Percentiles rank a stretch among this genome's conserved stretches.
phyloP scores from a whole-genome alignment of 2,888 invertebrate species.

The Chloromyia formosa region DNA sequence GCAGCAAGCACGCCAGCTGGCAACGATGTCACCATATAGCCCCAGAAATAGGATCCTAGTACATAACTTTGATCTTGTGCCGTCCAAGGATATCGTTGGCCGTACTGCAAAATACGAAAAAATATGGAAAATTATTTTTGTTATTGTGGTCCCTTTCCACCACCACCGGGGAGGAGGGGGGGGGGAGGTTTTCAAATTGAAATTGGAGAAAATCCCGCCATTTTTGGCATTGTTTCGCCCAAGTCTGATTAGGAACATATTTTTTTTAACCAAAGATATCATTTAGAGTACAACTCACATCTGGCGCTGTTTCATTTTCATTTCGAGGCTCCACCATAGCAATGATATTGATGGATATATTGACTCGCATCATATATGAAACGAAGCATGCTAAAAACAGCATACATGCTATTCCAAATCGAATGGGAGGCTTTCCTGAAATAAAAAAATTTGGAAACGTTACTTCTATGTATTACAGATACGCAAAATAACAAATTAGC shows the following conservation, averaged over 20 bases:
- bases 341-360: slow-evolving; percentile 78
- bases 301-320: slow-evolving; percentile 57
- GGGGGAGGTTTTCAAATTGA: too few relatives aligned
- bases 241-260: neutral
- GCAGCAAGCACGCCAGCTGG: slow-evolving; percentile 75
- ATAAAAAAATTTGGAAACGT: too few relatives aligned
- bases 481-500: too few relatives aligned
- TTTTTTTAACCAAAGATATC: neutral
- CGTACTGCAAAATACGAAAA: slow-evolving; percentile 61
- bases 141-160: too few relatives aligned
- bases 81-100: slow-evolving; percentile 68
- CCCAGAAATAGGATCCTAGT: slow-evolving; percentile 76
- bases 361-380: slow-evolving; percentile 78
- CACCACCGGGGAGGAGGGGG: too few relatives aligned
- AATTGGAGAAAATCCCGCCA: too few relatives aligned
- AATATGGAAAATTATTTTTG: neutral
- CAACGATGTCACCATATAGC: slow-evolving; percentile 73
- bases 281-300: slow-evolving; percentile 55
- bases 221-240: neutral
- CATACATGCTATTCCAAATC: slow-evolving; percentile 71
- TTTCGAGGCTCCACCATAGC: slow-evolving; percentile 72
- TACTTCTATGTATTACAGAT: too few relatives aligned
- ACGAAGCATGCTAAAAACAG: slow-evolving; percentile 78
- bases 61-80: slow-evolving; percentile 71
- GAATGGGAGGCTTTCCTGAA: slow-evolving; percentile 66